Conservation (phyloP, 2,888 invertebrate species). For the Stramonita haemastoma region DNA sequence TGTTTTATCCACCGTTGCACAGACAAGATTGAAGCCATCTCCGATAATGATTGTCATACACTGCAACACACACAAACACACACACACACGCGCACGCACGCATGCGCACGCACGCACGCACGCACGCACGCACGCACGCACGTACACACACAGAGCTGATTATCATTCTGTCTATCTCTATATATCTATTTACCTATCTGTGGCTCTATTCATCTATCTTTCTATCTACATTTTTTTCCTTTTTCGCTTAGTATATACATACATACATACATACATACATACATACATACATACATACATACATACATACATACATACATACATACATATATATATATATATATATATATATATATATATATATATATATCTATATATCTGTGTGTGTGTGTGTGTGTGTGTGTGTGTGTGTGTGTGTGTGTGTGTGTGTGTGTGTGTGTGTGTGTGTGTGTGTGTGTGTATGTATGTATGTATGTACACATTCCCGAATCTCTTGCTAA, state of each 20-base stretch:
- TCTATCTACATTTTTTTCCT: too few relatives aligned
- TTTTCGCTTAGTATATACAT: too few relatives aligned
- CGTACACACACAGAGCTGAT: neutral
- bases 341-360: too few relatives aligned
- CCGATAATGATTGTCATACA: constrained; percentile 16
- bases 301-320: neutral
- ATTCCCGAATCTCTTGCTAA: too few relatives aligned
- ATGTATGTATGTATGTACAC: too few relatives aligned
- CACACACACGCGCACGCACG: neutral
- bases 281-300: neutral
- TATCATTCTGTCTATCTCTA: too few relatives aligned
- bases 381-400: too few relatives aligned
- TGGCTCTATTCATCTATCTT: too few relatives aligned
- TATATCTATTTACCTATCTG: too few relatives aligned
- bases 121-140: neutral
- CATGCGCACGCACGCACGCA: neutral
- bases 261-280: neutral
- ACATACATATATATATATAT: neutral
- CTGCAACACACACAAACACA: constrained; percentile 28
- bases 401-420: constrained; percentile 19
- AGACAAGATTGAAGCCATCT: constrained; percentile 34
- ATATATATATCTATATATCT: too few relatives aligned
- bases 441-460: neutral
- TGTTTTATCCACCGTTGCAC: constrained; percentile 31
- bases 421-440: neutral